A percentile compares a stretch with the other conserved stretches of the same genome.
These are phyloP conservation scores for Anaspis maculata DNA, from an alignment of 2,888 invertebrate species.

Conservation along the genomic window DNA sequence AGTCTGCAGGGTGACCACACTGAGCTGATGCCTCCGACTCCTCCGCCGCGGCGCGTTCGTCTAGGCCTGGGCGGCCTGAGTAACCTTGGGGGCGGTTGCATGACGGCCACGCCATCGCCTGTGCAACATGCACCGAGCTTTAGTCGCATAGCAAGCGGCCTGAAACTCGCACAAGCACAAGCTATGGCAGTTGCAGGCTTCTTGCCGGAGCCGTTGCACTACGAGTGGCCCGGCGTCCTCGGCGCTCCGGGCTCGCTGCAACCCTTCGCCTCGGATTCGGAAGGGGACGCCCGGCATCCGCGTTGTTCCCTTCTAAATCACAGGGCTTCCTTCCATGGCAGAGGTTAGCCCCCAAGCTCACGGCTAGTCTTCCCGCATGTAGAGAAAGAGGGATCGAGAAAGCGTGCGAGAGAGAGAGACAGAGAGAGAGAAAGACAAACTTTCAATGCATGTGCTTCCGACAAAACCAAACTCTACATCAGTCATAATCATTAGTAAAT, in stretches of 20 bases:
- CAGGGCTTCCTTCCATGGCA: conserved; percentile 58
- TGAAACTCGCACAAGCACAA: conserved; percentile 62
- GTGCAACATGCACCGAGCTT: conserved; percentile 40
- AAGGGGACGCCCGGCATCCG: conserved; percentile 38
- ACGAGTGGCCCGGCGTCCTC: conserved; percentile 18
- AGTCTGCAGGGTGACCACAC: conserved; percentile 53
- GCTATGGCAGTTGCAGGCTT: conserved; percentile 65
- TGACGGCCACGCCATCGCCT: conserved; percentile 32
- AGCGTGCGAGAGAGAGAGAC: too few species aligned
- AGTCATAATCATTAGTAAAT: conserved; percentile 1
- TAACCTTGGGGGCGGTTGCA: conserved; percentile 33
- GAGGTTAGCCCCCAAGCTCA: conserved; percentile 46
- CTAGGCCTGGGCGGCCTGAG: conserved; percentile 34
- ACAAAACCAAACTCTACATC: not conserved
- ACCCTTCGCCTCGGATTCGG: conserved; percentile 31
- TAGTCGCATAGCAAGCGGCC: conserved; percentile 58
- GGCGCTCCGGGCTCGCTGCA: conserved; percentile 17
- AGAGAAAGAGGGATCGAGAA: too few species aligned
- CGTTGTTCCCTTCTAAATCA: conserved; percentile 44
- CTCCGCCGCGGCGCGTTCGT: conserved; percentile 47
- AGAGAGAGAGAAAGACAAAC: too few species aligned
- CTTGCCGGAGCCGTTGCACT: conserved; percentile 44
- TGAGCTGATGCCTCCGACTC: conserved; percentile 56
- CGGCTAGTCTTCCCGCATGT: conserved; percentile 19
- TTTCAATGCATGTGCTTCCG: conserved; percentile 18